These are phyloP conservation scores for Dasyurus viverrinus DNA, from an alignment of 2,113 vertebrate genomes.

Conservation along the genomic window DNA sequence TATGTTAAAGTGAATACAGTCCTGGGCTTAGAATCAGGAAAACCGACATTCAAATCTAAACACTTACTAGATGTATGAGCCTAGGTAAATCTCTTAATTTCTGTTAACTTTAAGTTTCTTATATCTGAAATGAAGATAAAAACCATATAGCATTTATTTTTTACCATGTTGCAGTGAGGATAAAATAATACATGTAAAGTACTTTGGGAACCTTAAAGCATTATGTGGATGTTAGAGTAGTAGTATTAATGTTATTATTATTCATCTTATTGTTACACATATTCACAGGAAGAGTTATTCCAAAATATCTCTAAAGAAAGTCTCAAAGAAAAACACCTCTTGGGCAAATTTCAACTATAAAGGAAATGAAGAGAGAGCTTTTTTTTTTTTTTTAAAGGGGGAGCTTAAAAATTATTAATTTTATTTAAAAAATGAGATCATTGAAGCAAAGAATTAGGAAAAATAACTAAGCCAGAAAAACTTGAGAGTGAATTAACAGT, in stretches of 20 bases:
- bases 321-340: background rate
- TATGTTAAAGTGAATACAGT: background rate
- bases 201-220: background rate
- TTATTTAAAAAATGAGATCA: background rate
- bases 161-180: background rate
- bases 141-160: background rate
- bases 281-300: background rate
- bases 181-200: background rate
- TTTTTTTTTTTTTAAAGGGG: background rate
- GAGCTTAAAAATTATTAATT: background rate
- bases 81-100: background rate
- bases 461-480: background rate
- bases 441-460: background rate
- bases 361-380: no score
- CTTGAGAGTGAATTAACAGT: background rate
- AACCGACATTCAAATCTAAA: background rate
- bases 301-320: background rate
- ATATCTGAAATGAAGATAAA: slow-evolving; percentile 2
- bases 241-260: background rate
- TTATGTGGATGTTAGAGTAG: background rate
- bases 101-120: slow-evolving; percentile 8
- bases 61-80: background rate
- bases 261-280: background rate
- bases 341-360: background rate
- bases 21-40: background rate